phyloP scores from a whole-genome alignment of 2,113 vertebrate genomes.

The Cynocephalus volans region DNA sequence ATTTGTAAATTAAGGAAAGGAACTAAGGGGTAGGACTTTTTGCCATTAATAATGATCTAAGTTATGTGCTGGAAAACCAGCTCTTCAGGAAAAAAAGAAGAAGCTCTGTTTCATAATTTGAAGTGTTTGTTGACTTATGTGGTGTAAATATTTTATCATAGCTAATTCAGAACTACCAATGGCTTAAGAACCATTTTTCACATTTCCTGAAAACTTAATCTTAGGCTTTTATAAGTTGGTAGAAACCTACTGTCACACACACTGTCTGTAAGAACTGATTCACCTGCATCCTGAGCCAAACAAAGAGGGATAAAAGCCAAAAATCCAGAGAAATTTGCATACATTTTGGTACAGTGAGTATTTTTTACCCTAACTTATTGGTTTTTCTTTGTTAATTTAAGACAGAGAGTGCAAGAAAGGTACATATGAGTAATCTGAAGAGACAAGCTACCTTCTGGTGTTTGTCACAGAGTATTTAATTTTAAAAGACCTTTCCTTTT shows the following conservation, averaged over 20 bases:
- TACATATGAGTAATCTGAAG: neutral
- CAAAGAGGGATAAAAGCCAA: neutral
- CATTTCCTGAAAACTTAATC: neutral
- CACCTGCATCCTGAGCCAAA: neutral
- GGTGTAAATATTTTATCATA: neutral
- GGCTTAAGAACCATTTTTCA: neutral
- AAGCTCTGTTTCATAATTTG: neutral
- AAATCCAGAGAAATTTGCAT: neutral
- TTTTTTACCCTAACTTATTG: neutral
- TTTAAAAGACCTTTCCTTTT: neutral
- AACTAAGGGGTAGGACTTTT: neutral
- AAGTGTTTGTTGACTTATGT: neutral
- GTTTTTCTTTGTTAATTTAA: neutral
- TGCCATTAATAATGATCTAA: neutral
- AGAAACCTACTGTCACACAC: neutral
- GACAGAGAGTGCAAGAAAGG: neutral
- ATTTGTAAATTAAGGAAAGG: neutral
- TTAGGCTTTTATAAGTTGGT: neutral
- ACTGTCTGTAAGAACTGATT: neutral
- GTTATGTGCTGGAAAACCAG: neutral
- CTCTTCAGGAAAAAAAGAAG: neutral
- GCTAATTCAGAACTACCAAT: neutral
- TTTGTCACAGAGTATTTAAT: neutral
- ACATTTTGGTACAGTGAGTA: neutral
- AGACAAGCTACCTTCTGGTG: neutral